Evolutionary conservation across 1,140 invertebrate species (phyloP).

Genomic region (Eupristina koningsbergeri): DNA sequence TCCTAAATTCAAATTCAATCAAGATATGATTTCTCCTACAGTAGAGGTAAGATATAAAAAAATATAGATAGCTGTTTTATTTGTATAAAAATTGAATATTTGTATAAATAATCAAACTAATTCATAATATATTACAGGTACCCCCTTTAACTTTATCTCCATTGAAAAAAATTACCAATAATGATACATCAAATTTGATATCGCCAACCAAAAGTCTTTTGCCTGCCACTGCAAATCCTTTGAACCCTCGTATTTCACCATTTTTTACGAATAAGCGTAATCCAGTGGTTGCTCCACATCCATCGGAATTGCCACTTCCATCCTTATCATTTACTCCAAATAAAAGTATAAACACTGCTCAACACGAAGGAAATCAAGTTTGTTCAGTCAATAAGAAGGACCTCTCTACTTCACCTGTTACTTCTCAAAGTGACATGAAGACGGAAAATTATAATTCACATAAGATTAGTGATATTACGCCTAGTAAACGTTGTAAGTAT

Average conservation of each 20-base stretch:
- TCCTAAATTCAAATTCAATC: conserved; percentile 60
- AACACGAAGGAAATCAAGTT: neutral
- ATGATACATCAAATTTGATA: conserved; percentile 61
- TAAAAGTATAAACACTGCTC: conserved; percentile 51
- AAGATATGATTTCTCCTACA: conserved; percentile 60
- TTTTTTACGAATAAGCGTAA: conserved; percentile 61
- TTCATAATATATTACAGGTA: conserved; percentile 54
- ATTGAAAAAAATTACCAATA: conserved; percentile 61
- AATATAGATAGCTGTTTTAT: no score
- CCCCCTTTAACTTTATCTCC: conserved; percentile 64
- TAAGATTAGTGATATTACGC: conserved; percentile 58
- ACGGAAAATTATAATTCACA: conserved; percentile 54
- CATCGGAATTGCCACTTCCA: conserved; percentile 69
- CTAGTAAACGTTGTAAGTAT: conserved; percentile 64
- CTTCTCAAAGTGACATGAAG: conserved; percentile 43
- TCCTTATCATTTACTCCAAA: conserved; percentile 67
- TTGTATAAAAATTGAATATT: no score
- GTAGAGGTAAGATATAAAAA: conserved; percentile 60
- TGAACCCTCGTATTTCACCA: conserved; percentile 67
- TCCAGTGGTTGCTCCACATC: conserved; percentile 68
- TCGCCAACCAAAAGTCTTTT: conserved; percentile 68
- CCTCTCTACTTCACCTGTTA: conserved; percentile 39
- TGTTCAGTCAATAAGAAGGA: conserved; percentile 40
- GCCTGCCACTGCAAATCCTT: conserved; percentile 68
- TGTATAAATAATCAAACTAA: no score